Conservation (phyloP, 1,140 invertebrate species). For the Drosophila parvula region DNA sequence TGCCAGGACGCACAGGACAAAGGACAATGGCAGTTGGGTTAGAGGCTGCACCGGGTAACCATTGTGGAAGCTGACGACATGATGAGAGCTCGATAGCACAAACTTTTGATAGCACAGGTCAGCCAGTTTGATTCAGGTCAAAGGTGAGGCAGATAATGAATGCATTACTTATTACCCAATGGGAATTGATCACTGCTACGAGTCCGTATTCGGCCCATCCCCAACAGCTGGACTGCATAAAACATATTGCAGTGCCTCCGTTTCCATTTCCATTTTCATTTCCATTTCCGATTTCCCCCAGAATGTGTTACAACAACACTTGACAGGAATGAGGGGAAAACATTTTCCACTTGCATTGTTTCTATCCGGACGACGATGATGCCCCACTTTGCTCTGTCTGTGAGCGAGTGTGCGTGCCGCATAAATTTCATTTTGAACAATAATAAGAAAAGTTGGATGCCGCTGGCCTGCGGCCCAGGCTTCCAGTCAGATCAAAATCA, state of each 20-base stretch:
- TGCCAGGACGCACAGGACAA: slow-evolving; percentile 25
- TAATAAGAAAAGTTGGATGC: slow-evolving; percentile 77
- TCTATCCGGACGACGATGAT: slow-evolving; percentile 43
- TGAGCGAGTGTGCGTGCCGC: slow-evolving; percentile 31
- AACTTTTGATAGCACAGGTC: slow-evolving; percentile 11
- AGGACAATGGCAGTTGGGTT: slow-evolving; percentile 39
- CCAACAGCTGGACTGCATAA: background rate
- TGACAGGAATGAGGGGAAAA: slow-evolving; percentile 30
- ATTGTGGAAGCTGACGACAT: slow-evolving; percentile 22
- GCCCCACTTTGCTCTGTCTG: slow-evolving; percentile 60
- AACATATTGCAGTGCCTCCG: slow-evolving; percentile 17
- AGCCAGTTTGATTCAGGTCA: slow-evolving; percentile 4
- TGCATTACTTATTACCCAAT: background rate
- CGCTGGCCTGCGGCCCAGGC: slow-evolving; percentile 59
- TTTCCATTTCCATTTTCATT: slow-evolving; percentile 12
- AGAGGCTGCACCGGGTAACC: slow-evolving; percentile 32
- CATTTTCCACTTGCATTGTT: slow-evolving; percentile 66
- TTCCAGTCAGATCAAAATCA: slow-evolving; percentile 57
- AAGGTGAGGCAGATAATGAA: slow-evolving; percentile 29
- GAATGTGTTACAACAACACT: slow-evolving; percentile 27
- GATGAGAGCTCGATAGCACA: background rate
- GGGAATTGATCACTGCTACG: slow-evolving; percentile 14
- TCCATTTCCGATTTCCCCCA: slow-evolving; percentile 6
- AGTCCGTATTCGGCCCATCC: background rate
- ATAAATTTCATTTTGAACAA: slow-evolving; percentile 70